Conservation (phyloP, 2,888 invertebrate genomes). For the Sphaeridia pumilis region DNA sequence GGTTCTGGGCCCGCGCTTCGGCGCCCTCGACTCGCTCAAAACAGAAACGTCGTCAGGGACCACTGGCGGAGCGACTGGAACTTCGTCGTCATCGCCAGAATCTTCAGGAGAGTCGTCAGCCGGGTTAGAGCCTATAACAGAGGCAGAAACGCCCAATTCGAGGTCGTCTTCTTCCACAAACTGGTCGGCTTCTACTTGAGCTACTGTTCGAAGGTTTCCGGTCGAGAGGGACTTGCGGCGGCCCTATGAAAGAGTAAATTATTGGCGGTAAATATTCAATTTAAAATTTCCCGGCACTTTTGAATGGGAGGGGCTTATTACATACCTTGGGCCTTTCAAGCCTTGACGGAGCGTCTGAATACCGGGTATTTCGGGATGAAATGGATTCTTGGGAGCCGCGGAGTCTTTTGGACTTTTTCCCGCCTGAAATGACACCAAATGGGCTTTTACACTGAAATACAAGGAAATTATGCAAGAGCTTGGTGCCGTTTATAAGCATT, state of each 20-base stretch:
- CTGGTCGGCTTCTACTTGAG: constrained; percentile 39
- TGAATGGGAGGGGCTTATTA: no score
- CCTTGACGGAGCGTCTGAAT: constrained; percentile 16
- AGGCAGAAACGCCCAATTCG: constrained; percentile 32
- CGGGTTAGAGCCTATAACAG: constrained; percentile 27
- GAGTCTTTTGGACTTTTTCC: no score
- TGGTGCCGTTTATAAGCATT: no score
- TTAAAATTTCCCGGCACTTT: no score
- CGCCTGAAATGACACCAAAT: no score
- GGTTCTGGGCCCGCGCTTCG: neutral
- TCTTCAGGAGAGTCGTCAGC: constrained; percentile 27
- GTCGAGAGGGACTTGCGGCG: constrained; percentile 36
- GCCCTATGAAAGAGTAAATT: no score
- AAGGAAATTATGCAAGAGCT: no score
- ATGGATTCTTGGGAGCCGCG: constrained; percentile 34
- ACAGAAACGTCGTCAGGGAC: constrained; percentile 27
- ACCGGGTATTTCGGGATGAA: constrained; percentile 23
- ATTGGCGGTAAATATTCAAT: no score
- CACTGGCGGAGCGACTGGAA: no score
- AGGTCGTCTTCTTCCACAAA: constrained; percentile 38
- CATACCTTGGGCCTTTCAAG: constrained; percentile 20
- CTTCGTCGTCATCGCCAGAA: constrained; percentile 25
- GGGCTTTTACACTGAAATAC: no score
- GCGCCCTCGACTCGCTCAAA: constrained; percentile 26
- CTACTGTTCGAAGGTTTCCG: constrained; percentile 33